A percentile compares a stretch with the other conserved stretches of the same genome.
phyloP scores from a whole-genome alignment of 1,140 invertebrate genomes.

The Patella vulgata region DNA sequence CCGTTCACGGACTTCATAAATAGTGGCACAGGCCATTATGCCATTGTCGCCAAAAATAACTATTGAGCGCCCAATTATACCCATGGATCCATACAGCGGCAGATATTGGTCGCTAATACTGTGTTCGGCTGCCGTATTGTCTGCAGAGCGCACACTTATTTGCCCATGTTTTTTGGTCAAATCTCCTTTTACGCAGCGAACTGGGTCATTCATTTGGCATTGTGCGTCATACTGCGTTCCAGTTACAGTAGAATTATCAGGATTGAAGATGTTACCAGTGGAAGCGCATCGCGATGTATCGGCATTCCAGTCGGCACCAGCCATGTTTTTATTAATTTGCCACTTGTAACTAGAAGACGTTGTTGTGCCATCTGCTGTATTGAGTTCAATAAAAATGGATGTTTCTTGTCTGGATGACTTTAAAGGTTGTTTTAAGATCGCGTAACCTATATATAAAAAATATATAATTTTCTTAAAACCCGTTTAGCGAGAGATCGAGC shows the following conservation, averaged over 20 bases:
- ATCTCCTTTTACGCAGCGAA: conserved; percentile 70
- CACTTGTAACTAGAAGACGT: conserved; percentile 79
- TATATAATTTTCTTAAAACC: too few relatives aligned
- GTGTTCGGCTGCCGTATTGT: conserved; percentile 75
- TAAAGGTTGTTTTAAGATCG: conserved; percentile 84
- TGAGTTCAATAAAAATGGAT: conserved; percentile 73
- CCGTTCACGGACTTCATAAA: conserved; percentile 41
- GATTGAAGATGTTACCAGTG: conserved; percentile 81
- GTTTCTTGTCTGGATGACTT: conserved; percentile 86
- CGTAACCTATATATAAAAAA: conserved; percentile 74
- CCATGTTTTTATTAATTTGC: conserved; percentile 73
- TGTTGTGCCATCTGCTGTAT: conserved; percentile 86
- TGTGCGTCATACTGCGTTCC: conserved; percentile 32
- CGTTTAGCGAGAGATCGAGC: too few relatives aligned
- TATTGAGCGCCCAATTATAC: conserved; percentile 83
- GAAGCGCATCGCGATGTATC: conserved; percentile 70
- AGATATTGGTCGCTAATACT: conserved; percentile 82
- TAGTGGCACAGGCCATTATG: conserved; percentile 83
- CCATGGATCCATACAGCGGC: conserved; percentile 79
- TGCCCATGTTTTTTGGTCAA: conserved; percentile 73
- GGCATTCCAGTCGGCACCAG: conserved; percentile 75
- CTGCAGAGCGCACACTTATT: conserved; percentile 79
- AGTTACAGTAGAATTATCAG: conserved; percentile 73
- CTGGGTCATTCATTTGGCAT: conserved; percentile 63
- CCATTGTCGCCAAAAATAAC: conserved; percentile 89